phyloP scores from a whole-genome alignment of 2,797 vertebrate species.

The Phoeniculus purpureus region DNA sequence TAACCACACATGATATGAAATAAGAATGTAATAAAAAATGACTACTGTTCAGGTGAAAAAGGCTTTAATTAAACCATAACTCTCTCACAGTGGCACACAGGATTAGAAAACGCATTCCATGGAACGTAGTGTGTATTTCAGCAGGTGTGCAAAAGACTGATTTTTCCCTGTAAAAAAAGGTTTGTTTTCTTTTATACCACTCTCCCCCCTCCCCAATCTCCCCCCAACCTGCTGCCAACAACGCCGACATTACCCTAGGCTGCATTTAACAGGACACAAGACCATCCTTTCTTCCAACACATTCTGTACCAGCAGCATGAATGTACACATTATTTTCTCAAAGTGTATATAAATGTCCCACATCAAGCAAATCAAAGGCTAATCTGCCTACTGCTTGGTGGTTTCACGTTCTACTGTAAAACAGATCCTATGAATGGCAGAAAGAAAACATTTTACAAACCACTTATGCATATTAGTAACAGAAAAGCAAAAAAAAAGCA shows the following conservation, averaged over 20 bases:
- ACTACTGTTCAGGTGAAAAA: constrained; percentile 54
- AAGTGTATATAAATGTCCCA: neutral
- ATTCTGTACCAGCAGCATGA: neutral
- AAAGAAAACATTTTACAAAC: neutral
- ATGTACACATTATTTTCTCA: neutral
- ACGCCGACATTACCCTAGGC: neutral
- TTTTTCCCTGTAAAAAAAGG: neutral
- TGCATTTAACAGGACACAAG: neutral
- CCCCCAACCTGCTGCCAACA: neutral
- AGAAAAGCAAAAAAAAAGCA: neutral
- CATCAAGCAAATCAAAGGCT: neutral
- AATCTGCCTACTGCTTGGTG: neutral
- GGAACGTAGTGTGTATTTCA: neutral
- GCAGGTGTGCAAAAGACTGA: neutral
- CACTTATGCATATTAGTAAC: neutral
- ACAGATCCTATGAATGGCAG: neutral
- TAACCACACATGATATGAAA: neutral
- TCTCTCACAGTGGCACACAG: constrained; percentile 61
- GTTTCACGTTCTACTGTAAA: neutral
- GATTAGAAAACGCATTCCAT: neutral
- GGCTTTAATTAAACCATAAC: constrained; percentile 60
- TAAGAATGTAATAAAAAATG: neutral
- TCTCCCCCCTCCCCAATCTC: neutral
- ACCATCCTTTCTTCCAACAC: neutral
- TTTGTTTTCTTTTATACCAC: neutral